Evolutionary conservation across 2,888 invertebrate species (phyloP).

Genomic region (Osedax frankpressi): DNA sequence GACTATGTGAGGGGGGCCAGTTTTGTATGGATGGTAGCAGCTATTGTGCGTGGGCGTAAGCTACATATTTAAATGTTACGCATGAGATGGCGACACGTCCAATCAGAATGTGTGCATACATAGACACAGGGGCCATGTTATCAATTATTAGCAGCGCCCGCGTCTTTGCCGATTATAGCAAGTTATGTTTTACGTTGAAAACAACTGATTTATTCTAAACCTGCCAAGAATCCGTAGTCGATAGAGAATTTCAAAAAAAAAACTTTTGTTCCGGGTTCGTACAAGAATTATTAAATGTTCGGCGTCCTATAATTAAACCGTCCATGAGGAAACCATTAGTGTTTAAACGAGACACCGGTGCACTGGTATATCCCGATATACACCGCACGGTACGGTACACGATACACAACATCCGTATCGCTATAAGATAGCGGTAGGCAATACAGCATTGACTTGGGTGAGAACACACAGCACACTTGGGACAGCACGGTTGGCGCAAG

Average conservation of each 20-base stretch:
- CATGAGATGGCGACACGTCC: neutral
- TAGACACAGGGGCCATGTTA: neutral
- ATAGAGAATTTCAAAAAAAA: neutral
- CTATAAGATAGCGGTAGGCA: neutral
- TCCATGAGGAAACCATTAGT: neutral
- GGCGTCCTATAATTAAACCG: neutral
- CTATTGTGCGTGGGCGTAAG: neutral
- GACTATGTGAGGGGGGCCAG: neutral
- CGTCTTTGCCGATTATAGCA: too few species aligned
- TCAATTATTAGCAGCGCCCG: neutral
- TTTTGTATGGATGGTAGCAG: neutral
- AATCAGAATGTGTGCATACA: neutral
- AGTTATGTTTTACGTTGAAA: neutral
- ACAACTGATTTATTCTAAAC: neutral
- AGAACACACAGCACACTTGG: neutral
- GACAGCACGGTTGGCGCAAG: neutral
- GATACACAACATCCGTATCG: neutral
- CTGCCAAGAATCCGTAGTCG: neutral
- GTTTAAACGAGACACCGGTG: too few species aligned
- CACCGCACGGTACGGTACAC: too few species aligned
- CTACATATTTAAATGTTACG: slow-evolving; percentile 1
- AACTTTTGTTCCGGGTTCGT: neutral
- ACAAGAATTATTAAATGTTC: neutral
- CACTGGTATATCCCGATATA: too few species aligned
- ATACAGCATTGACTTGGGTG: neutral